Conservation (phyloP, 2,888 invertebrate species). For the Chymomyza procnemis region DNA sequence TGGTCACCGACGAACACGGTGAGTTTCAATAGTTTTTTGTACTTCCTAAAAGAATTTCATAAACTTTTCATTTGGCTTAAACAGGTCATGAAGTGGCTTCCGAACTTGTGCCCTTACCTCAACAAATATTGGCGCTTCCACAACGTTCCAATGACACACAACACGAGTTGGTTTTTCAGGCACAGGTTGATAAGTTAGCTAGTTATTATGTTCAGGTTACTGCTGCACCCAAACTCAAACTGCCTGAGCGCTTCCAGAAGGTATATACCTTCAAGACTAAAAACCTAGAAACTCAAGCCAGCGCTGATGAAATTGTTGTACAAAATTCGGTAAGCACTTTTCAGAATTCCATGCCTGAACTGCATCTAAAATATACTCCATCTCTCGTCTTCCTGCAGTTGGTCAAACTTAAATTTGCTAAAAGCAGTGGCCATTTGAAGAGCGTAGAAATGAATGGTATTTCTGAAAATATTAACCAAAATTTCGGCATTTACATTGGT, state of each 20-base stretch:
- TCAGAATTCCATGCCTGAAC: no score
- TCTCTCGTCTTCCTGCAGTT: neutral
- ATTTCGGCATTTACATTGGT: conserved; percentile 86
- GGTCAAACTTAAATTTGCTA: neutral
- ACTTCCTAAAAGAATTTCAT: neutral
- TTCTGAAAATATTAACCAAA: conserved; percentile 79
- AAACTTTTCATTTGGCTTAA: neutral
- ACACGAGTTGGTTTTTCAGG: conserved; percentile 86
- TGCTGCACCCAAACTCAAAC: conserved; percentile 28
- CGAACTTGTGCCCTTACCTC: conserved; percentile 83
- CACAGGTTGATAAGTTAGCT: conserved; percentile 80
- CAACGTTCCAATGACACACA: conserved; percentile 80
- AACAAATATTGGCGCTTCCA: conserved; percentile 80
- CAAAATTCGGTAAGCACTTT: conserved; percentile 61
- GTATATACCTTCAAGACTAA: conserved; percentile 14
- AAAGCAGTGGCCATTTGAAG: neutral
- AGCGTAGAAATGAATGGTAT: neutral
- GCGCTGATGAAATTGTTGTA: conserved; percentile 37
- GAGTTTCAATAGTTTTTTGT: conserved; percentile 36
- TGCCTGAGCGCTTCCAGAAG: conserved; percentile 34
- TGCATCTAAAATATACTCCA: no score
- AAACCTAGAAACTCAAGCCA: neutral
- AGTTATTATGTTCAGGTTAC: conserved; percentile 78
- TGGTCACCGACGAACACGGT: conserved; percentile 84
- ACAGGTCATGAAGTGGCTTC: conserved; percentile 79